Evolutionary conservation across 2,888 invertebrate genomes (phyloP).

Genomic region (Carterocephalus palaemon): DNA sequence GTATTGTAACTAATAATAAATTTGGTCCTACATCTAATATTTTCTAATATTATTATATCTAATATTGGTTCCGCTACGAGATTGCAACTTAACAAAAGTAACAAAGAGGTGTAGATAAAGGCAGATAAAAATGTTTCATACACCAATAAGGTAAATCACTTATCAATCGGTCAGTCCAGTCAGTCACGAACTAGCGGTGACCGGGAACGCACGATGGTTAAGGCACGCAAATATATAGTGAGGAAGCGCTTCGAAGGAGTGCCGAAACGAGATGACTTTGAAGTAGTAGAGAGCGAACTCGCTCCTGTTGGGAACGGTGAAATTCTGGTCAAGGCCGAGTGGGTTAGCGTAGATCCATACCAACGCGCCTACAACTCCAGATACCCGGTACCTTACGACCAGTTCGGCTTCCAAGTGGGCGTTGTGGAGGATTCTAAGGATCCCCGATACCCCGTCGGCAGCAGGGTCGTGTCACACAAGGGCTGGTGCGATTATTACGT

Average conservation of each 20-base stretch:
- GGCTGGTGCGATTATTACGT: conserved; percentile 83
- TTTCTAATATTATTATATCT: too few species aligned
- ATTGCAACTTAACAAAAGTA: too few species aligned
- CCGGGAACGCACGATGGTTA: conserved; percentile 38
- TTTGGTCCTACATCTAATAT: too few species aligned
- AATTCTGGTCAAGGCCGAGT: conserved; percentile 46
- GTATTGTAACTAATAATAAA: too few species aligned
- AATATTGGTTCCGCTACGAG: too few species aligned
- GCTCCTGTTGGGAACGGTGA: conserved; percentile 79
- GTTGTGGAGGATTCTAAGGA: conserved; percentile 80
- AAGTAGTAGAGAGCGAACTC: conserved; percentile 80
- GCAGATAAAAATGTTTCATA: neutral
- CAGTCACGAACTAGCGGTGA: neutral
- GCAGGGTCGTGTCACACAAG: conserved; percentile 76
- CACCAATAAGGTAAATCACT: too few species aligned
- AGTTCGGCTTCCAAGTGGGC: conserved; percentile 43
- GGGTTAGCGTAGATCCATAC: conserved; percentile 52
- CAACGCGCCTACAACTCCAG: conserved; percentile 35
- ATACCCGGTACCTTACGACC: conserved; percentile 37
- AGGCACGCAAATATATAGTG: conserved; percentile 78
- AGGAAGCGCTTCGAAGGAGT: conserved; percentile 76
- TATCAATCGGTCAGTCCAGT: neutral
- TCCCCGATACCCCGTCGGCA: conserved; percentile 79
- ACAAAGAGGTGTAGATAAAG: too few species aligned
- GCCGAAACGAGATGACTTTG: conserved; percentile 78